Percentiles rank a stretch among this genome's conserved stretches.
These are phyloP conservation scores for Sturmia bella DNA, from an alignment of 2,888 invertebrate species.

Conservation along the genomic window DNA sequence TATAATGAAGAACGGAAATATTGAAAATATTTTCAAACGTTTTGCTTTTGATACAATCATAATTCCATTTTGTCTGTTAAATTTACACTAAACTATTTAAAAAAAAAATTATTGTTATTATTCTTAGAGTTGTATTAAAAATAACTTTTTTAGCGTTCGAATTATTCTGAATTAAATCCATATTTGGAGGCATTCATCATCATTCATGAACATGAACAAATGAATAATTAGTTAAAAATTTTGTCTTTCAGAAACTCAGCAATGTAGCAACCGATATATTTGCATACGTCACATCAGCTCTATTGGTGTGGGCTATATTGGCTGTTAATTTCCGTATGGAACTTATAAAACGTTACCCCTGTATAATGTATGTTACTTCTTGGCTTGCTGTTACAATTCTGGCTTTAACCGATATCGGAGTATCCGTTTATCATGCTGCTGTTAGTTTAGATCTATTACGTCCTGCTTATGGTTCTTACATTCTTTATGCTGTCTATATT, in stretches of 20 bases:
- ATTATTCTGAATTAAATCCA: too few species aligned
- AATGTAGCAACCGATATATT: slow-evolving; percentile 79
- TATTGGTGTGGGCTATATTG: slow-evolving; percentile 79
- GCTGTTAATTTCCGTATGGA: slow-evolving; percentile 79
- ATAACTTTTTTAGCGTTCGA: too few species aligned
- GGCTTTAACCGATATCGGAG: slow-evolving; percentile 85
- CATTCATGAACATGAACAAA: too few species aligned
- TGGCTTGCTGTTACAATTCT: slow-evolving; percentile 83
- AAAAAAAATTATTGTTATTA: too few species aligned
- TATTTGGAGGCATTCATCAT: too few species aligned
- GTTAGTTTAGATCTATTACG: slow-evolving; percentile 83
- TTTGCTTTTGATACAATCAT: too few species aligned
- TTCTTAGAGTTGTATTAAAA: too few species aligned
- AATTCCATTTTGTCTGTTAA: too few species aligned
- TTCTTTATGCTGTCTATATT: slow-evolving; percentile 90
- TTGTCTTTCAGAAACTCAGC: slow-evolving; percentile 73
- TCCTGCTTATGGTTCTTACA: slow-evolving; percentile 88
- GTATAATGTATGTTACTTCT: slow-evolving; percentile 81
- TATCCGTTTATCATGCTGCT: slow-evolving; percentile 86
- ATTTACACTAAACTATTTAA: too few species aligned
- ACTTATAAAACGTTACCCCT: slow-evolving; percentile 79
- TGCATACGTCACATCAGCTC: slow-evolving; percentile 76
- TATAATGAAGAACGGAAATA: too few species aligned
- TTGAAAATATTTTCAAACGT: too few species aligned
- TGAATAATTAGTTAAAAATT: not conserved